Base-by-base conservation (phyloP, 2,797 vertebrate species). In the Pteropus rufus region DNA sequence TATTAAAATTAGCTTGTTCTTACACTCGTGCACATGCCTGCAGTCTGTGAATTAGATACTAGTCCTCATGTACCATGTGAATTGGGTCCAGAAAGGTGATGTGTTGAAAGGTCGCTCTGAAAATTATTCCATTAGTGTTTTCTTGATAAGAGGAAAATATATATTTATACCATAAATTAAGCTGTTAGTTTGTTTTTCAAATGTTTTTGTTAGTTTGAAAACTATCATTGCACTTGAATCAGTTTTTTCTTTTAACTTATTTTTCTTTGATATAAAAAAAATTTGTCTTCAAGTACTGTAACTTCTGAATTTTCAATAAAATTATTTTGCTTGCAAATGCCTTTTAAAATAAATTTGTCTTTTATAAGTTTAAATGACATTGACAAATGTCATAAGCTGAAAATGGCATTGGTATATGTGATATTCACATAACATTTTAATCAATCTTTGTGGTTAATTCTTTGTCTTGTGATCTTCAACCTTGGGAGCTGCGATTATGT, bases 261-360 rank as follows among this genome's bases (percentile, higher is more conserved):
- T 96, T 93, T 96, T 89, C 60, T 96, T 93, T 88, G 62, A 4
- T 92, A 93, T 93, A 36, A 54, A 92, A 93, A 92, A 93, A 84
- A 31, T 10, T 15, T 84, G 80, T 91, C 44, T 92, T 91, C 34
- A 94, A 86, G 70, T 94, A 94, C 93, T 97, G 94, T 98, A 96
- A 95, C 88, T 79, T 97, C 96, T 94, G 92, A 91, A 94, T 96
- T 98, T 94, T 98, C 76, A 98, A 98, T 98, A 98, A 98, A 98
- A 82, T 92, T 96, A 97, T 89, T 98, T 86, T 88, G 44, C 62
- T 87, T 97, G 87, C 44, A 94, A 29, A 36, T 97, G 83, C 85
- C 88, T 80, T 95, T 75, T 90, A 26, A 77, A 75, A 39, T 92
- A 73, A 58, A 75, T 58, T 69, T 82, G 5, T 31, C 81, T 34